Evolutionary conservation across 2,888 invertebrate species (phyloP).

Genomic region (Clitarchus hookeri): DNA sequence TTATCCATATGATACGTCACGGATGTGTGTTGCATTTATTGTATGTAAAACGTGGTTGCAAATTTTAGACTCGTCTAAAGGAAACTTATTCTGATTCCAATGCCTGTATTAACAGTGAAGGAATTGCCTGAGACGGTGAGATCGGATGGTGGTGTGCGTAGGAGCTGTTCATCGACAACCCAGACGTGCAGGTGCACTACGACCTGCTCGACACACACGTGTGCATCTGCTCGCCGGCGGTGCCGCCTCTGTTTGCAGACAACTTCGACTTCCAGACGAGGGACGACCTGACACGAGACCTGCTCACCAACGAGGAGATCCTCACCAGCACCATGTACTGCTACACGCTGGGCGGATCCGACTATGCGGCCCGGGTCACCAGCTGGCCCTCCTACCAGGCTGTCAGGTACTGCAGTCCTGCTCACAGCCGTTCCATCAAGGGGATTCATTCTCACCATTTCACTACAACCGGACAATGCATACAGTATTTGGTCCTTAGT

Average conservation of each 20-base stretch:
- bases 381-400: conserved; percentile 86
- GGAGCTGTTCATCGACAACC: conserved; percentile 74
- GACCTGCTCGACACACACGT: conserved; percentile 86
- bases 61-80: too few relatives aligned
- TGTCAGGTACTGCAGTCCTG: conserved; percentile 60
- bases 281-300: conserved; percentile 90
- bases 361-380: conserved; percentile 81
- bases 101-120: too few relatives aligned
- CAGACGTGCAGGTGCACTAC: conserved; percentile 73
- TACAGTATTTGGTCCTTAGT: background rate
- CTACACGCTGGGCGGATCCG: conserved; percentile 64
- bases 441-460: background rate
- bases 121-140: too few relatives aligned
- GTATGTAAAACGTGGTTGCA: too few relatives aligned
- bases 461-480: background rate
- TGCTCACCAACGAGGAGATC: conserved; percentile 92
- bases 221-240: conserved; percentile 84
- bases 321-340: conserved; percentile 85
- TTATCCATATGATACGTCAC: too few relatives aligned
- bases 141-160: conserved; percentile 49
- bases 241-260: conserved; percentile 89
- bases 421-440: background rate
- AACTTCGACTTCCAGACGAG: conserved; percentile 96
- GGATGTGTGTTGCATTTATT: too few relatives aligned
- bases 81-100: too few relatives aligned